A percentile compares a stretch with the other conserved stretches of the same genome.
Evolutionary conservation across 2,113 vertebrate genomes (phyloP).

Genomic region (Canis aureus): DNA sequence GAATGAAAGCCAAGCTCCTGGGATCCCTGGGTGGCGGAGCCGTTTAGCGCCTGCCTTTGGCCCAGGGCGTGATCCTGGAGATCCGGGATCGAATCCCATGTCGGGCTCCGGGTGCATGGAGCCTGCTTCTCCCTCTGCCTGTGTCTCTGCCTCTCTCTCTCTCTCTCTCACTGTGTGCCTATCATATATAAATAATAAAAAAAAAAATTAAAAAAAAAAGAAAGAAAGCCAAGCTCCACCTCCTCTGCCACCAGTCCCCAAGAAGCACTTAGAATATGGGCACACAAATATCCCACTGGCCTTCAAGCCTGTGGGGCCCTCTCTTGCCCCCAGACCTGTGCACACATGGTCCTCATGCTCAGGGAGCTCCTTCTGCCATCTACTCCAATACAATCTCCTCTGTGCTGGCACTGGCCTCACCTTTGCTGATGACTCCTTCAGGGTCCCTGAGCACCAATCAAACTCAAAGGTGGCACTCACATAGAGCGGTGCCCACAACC

Average conservation of each 20-base stretch:
- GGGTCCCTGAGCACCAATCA: background rate
- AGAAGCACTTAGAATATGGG: background rate
- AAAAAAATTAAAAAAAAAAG: background rate
- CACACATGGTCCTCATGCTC: background rate
- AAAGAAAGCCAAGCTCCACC: background rate
- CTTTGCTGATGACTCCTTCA: background rate
- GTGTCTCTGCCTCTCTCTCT: too few relatives aligned
- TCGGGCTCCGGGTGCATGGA: too few relatives aligned
- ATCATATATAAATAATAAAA: too few relatives aligned
- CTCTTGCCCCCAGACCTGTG: background rate
- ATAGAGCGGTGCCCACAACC: rapidly evolving
- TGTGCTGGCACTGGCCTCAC: background rate
- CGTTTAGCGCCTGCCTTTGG: too few relatives aligned
- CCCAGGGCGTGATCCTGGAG: too few relatives aligned
- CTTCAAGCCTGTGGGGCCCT: background rate
- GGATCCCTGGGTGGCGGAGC: too few relatives aligned
- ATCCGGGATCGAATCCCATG: too few relatives aligned
- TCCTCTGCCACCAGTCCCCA: background rate
- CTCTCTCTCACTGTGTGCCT: too few relatives aligned
- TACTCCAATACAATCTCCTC: background rate
- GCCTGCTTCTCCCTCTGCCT: too few relatives aligned
- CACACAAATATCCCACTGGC: background rate
- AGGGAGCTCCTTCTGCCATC: background rate
- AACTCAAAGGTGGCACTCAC: background rate
- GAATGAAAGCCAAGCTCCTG: background rate